Conservation (phyloP, 2,797 vertebrate species). For the Rhabdophis nuchalis region DNA sequence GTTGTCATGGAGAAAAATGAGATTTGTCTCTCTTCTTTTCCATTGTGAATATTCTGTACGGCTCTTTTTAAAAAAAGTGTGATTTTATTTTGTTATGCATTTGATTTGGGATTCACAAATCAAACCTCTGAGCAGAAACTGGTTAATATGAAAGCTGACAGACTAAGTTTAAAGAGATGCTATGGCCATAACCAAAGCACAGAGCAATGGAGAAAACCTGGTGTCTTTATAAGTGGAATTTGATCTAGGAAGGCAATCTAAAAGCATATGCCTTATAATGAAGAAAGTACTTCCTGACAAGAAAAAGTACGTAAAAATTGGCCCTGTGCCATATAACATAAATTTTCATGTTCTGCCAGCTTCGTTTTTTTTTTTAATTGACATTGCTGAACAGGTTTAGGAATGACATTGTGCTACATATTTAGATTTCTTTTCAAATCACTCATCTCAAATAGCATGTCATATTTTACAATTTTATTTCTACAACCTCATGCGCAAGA, state of each 20-base stretch:
- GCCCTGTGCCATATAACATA: conserved; percentile 5
- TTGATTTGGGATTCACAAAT: conserved; percentile 65
- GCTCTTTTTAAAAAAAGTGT: conserved; percentile 38
- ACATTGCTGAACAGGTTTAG: conserved; percentile 1
- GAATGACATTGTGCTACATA: conserved; percentile 13
- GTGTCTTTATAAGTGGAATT: conserved; percentile 54
- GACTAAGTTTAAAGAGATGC: conserved; percentile 52
- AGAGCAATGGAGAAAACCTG: conserved; percentile 37
- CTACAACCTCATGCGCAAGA: not conserved
- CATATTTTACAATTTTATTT: conserved; percentile 9
- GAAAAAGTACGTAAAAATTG: conserved; percentile 11
- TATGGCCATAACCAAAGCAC: conserved; percentile 46
- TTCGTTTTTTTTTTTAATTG: conserved; percentile 18
- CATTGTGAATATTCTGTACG: conserved; percentile 6
- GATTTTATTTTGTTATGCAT: conserved; percentile 52
- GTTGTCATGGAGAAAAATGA: conserved; percentile 30
- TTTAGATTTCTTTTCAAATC: conserved; percentile 33
- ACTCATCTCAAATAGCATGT: not conserved
- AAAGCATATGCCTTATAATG: conserved; percentile 39
- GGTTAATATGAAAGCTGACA: conserved; percentile 41
- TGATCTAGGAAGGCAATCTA: conserved; percentile 41
- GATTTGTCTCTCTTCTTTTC: conserved; percentile 20
- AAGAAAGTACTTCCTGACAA: conserved; percentile 14
- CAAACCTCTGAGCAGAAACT: conserved; percentile 54
- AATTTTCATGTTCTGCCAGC: not conserved